phyloP scores from a whole-genome alignment of 2,888 invertebrate genomes.

The Ecliptopera silaceata region DNA sequence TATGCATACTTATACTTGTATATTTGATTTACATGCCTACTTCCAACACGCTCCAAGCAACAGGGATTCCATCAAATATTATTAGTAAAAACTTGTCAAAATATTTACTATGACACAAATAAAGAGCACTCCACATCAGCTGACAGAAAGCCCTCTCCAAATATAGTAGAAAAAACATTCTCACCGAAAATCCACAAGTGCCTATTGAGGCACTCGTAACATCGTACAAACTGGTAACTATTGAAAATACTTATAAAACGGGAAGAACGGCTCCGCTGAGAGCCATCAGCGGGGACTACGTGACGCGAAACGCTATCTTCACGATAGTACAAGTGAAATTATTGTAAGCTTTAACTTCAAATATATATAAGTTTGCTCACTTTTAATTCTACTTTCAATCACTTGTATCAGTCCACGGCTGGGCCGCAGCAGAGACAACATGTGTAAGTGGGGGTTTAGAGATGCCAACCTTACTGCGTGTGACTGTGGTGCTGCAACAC shows the following conservation, averaged over 20 bases:
- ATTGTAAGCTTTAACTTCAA: neutral
- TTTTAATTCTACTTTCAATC: too few species aligned
- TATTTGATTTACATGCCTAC: too few species aligned
- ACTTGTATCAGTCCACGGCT: too few species aligned
- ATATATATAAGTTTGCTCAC: too few species aligned
- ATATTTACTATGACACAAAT: neutral
- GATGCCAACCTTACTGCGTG: too few species aligned
- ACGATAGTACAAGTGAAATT: constrained; percentile 19
- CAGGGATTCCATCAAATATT: neutral
- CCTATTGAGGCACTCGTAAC: constrained; percentile 39
- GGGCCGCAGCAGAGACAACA: too few species aligned
- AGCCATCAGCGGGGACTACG: constrained; percentile 58
- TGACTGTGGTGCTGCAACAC: too few species aligned
- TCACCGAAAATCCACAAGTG: constrained; percentile 36
- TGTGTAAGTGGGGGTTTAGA: too few species aligned
- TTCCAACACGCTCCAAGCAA: too few species aligned
- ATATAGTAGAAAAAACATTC: constrained; percentile 30
- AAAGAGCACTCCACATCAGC: constrained; percentile 11
- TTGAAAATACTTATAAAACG: constrained; percentile 62
- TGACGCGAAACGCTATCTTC: constrained; percentile 61
- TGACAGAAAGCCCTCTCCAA: constrained; percentile 16
- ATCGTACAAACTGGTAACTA: constrained; percentile 59
- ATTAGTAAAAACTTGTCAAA: neutral
- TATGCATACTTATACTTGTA: too few species aligned
- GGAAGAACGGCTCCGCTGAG: constrained; percentile 59